Evolutionary conservation across 35 echinoderm and acorn worm species (phyloP).

Genomic region (Heliocidaris tuberculata): DNA sequence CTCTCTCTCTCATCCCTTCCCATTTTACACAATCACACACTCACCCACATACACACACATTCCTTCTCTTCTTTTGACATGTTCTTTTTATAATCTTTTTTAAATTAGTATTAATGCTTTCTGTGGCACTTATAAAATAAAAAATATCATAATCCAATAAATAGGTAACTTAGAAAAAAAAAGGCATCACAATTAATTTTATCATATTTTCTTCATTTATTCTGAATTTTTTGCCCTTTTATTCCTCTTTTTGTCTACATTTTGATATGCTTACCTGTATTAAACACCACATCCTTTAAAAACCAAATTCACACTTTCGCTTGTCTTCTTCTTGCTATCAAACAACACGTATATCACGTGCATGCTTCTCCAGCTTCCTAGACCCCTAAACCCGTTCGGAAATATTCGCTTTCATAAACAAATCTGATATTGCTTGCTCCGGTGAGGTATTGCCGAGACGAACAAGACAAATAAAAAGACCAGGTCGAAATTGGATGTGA

Average conservation of each 20-base stretch:
- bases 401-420: conserved; percentile 3
- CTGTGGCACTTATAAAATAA: too few species aligned
- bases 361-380: background rate
- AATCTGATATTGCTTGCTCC: background rate
- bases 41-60: too few species aligned
- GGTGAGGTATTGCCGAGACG: background rate
- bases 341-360: background rate
- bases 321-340: background rate
- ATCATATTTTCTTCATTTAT: background rate
- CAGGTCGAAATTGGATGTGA: conserved; percentile 10
- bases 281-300: background rate
- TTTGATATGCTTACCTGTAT: background rate
- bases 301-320: background rate
- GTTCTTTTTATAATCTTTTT: too few species aligned
- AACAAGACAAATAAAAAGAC: background rate
- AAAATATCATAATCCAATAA: too few species aligned
- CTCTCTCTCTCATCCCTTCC: too few species aligned
- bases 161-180: background rate
- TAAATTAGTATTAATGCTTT: too few species aligned
- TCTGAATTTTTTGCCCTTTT: background rate
- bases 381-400: background rate
- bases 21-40: too few species aligned
- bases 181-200: background rate
- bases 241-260: too few species aligned
- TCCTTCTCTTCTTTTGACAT: too few species aligned